These are phyloP conservation scores for Lethenteron camtschaticum DNA, from an alignment of 2,113 vertebrate genomes.

Conservation along the genomic window DNA sequence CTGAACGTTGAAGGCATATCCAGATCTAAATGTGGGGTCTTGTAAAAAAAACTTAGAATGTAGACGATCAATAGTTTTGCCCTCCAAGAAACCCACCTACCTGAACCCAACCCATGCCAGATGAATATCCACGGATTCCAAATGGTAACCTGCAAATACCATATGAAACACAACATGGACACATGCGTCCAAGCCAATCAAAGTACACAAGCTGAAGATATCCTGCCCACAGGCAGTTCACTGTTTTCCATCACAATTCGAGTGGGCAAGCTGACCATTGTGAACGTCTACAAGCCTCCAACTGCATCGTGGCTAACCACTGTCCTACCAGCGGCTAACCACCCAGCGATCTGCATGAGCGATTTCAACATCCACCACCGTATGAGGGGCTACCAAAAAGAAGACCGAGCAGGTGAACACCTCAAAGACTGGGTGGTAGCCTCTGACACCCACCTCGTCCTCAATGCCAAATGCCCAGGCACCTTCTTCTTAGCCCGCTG, in stretches of 20 bases:
- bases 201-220: not conserved
- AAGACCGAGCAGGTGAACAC: not conserved
- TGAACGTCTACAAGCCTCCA: not conserved
- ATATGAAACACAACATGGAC: not conserved
- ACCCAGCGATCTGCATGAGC: not conserved
- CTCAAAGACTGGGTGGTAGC: not conserved
- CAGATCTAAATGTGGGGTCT: no score
- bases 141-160: not conserved
- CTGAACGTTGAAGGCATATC: no score
- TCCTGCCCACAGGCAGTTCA: not conserved
- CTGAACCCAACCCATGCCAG: not conserved
- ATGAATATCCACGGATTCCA: not conserved
- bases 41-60: not conserved
- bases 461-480: no score
- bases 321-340: not conserved
- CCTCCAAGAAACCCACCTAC: not conserved
- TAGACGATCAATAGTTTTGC: not conserved
- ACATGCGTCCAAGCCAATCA: not conserved
- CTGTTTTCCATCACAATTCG: not conserved
- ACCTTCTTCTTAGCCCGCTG: no score
- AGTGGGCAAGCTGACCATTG: slow-evolving; percentile 3
- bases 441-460: not conserved
- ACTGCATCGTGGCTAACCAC: not conserved
- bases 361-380: no score
- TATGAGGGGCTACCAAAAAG: not conserved